Evolutionary conservation across 2,797 vertebrate genomes (phyloP).

Genomic region (Eidolon dupreanum): DNA sequence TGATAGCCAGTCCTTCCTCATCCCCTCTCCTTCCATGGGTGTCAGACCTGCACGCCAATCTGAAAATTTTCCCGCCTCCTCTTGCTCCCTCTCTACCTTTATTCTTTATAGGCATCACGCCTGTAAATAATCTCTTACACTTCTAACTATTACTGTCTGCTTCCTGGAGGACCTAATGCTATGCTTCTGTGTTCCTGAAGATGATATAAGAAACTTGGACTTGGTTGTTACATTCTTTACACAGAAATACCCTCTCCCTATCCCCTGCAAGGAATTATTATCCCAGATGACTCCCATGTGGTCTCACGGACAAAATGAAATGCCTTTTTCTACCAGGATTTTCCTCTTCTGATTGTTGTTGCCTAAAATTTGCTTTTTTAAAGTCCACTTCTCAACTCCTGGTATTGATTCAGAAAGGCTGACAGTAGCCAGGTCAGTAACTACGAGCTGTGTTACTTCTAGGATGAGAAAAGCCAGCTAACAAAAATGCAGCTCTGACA

Average conservation of each 20-base stretch:
- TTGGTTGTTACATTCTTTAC: not conserved
- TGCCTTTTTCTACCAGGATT: not conserved
- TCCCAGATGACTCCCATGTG: not conserved
- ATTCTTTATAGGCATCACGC: not conserved
- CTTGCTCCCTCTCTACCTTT: not conserved
- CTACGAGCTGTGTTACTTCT: not conserved
- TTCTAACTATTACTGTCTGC: not conserved
- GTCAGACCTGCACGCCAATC: too few relatives aligned
- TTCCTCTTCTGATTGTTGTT: conserved; percentile 18
- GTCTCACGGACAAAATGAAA: not conserved
- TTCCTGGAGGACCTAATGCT: not conserved
- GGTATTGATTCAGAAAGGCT: not conserved
- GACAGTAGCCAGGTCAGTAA: not conserved
- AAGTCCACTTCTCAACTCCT: not conserved
- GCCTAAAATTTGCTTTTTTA: not conserved
- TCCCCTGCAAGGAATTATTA: not conserved
- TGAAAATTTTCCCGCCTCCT: not conserved
- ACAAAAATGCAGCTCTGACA: not conserved
- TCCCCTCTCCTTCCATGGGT: not conserved
- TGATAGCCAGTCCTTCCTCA: not conserved
- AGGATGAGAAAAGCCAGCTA: not conserved
- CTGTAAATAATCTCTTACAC: not conserved
- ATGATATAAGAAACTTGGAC: not conserved
- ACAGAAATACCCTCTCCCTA: not conserved
- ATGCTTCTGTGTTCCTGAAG: not conserved